phyloP scores from a whole-genome alignment of 2,888 invertebrate genomes.

The Coecobrya sp. region DNA sequence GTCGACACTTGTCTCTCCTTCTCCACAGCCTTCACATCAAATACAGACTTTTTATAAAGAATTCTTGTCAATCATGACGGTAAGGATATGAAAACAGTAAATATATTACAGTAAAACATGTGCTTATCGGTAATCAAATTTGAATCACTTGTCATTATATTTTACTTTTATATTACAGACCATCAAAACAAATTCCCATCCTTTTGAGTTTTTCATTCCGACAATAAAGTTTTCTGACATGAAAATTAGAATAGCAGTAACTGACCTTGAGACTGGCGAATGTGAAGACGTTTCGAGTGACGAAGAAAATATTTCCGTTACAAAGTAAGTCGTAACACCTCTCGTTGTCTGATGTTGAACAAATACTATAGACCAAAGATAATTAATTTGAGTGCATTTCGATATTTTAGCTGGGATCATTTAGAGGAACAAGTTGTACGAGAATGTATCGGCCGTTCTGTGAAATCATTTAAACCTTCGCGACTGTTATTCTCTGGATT shows the following conservation, averaged over 20 bases:
- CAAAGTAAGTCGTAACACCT: constrained; percentile 40
- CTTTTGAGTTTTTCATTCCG: constrained; percentile 82
- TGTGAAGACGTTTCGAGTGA: constrained; percentile 1
- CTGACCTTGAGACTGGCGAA: constrained; percentile 81
- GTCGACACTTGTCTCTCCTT: constrained; percentile 91
- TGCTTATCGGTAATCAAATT: no score
- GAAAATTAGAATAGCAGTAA: constrained; percentile 80
- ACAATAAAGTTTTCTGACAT: constrained; percentile 77
- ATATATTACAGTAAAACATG: neutral
- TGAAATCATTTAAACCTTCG: constrained; percentile 82
- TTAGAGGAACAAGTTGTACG: constrained; percentile 83
- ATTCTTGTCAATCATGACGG: constrained; percentile 77
- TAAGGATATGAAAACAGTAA: constrained; percentile 43
- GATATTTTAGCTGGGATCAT: constrained; percentile 76
- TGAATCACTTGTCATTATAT: neutral
- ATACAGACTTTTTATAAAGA: constrained; percentile 83
- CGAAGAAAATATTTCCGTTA: constrained; percentile 15
- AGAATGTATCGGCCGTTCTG: constrained; percentile 80
- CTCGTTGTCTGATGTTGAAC: neutral
- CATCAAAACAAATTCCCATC: neutral
- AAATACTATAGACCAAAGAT: neutral
- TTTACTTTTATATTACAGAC: constrained; percentile 4
- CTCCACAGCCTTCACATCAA: constrained; percentile 86
- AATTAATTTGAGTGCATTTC: neutral
- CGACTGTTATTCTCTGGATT: constrained; percentile 87